phyloP scores from a whole-genome alignment of 1,140 invertebrate species.

The Caenorhabditis latens region DNA sequence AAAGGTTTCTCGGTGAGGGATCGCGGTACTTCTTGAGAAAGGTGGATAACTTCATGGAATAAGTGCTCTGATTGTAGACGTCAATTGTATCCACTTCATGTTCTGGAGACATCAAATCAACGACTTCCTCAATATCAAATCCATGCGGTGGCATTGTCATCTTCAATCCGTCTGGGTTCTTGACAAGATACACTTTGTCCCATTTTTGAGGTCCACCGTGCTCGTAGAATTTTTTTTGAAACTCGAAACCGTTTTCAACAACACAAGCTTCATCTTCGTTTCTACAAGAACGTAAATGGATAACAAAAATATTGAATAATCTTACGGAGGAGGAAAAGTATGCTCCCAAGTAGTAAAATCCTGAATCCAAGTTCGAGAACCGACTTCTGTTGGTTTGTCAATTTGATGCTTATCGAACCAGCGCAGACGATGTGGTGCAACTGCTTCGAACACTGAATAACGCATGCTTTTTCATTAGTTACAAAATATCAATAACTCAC shows the following conservation, averaged over 20 bases:
- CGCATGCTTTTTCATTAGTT: no score
- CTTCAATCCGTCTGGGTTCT: slow-evolving; percentile 51
- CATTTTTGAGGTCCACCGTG: background rate
- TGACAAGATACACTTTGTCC: slow-evolving; percentile 57
- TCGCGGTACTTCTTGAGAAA: slow-evolving; percentile 28
- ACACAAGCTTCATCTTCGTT: slow-evolving; percentile 27
- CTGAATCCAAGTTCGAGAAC: slow-evolving; percentile 59
- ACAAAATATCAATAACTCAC: background rate
- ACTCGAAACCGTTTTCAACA: slow-evolving; percentile 56
- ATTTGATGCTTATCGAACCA: slow-evolving; percentile 1
- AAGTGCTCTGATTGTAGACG: slow-evolving; percentile 64
- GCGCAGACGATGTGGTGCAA: background rate
- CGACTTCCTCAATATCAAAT: slow-evolving; percentile 57
- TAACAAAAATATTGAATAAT: background rate
- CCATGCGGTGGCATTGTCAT: slow-evolving; percentile 58
- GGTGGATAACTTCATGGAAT: slow-evolving; percentile 61
- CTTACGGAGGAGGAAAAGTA: slow-evolving; percentile 57
- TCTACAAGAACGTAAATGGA: slow-evolving; percentile 25
- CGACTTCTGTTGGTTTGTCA: slow-evolving; percentile 37
- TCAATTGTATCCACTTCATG: slow-evolving; percentile 68
- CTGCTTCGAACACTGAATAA: background rate
- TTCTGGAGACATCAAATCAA: slow-evolving; percentile 48
- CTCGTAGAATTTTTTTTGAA: slow-evolving; percentile 30
- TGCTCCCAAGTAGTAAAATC: slow-evolving; percentile 29
- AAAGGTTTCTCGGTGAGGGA: background rate